Evolutionary conservation across 2,113 vertebrate species (phyloP).

Genomic region (Semnornis frantzii): DNA sequence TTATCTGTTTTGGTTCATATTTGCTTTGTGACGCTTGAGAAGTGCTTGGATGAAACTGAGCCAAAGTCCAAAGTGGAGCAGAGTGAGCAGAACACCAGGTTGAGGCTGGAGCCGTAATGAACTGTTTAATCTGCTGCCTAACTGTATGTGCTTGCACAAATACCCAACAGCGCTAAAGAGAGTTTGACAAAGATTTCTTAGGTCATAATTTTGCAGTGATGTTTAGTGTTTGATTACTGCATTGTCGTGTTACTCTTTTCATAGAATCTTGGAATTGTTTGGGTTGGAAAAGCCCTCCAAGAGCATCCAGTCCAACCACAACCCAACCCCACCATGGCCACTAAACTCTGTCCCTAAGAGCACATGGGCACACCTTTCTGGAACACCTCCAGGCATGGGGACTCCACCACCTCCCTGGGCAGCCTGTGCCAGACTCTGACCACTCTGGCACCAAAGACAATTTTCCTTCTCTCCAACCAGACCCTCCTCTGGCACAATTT

Average conservation of each 20-base stretch:
- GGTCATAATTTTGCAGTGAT: not conserved
- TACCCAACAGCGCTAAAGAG: not conserved
- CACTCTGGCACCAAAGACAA: no score
- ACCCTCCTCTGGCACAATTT: no score
- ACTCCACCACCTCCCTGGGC: no score
- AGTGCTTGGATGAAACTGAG: not conserved
- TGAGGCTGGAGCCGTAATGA: not conserved
- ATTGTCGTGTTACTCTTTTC: not conserved
- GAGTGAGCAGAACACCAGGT: not conserved
- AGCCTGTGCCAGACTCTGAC: no score
- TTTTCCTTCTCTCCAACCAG: no score
- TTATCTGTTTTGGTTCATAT: not conserved
- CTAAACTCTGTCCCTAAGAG: no score
- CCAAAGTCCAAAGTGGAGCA: not conserved
- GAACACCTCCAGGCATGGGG: no score
- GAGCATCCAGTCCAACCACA: no score
- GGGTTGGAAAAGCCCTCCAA: no score
- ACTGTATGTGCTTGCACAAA: not conserved
- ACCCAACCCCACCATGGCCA: no score
- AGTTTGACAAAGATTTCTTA: not conserved
- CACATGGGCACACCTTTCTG: no score
- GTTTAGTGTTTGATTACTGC: not conserved
- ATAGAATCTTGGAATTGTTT: no score
- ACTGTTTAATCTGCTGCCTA: not conserved
- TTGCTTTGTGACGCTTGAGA: not conserved